phyloP scores from a whole-genome alignment of 2,888 invertebrate species.

The Chrysolina oricalcia region DNA sequence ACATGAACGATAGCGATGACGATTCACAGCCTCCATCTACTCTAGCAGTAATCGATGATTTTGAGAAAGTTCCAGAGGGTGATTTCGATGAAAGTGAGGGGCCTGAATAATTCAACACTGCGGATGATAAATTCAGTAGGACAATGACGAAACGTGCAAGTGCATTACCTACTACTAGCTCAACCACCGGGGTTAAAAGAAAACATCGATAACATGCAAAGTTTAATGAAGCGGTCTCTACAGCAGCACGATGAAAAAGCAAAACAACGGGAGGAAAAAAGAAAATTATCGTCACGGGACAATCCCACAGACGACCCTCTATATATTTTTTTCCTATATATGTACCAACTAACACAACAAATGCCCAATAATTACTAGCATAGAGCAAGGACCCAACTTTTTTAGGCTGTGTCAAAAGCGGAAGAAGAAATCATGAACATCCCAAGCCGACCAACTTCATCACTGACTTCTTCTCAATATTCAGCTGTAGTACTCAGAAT shows the following conservation, averaged over 20 bases:
- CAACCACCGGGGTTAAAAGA: too few species aligned
- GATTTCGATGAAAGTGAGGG: too few species aligned
- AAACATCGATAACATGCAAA: constrained; percentile 24
- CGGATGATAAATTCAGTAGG: too few species aligned
- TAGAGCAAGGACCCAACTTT: constrained; percentile 17
- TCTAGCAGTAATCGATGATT: constrained; percentile 24
- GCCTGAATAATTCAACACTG: constrained; percentile 28
- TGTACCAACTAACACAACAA: constrained; percentile 29
- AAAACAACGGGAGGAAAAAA: constrained; percentile 27
- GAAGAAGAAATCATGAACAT: constrained; percentile 33
- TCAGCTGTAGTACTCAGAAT: constrained; percentile 25
- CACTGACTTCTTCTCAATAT: constrained; percentile 18
- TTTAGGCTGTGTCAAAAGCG: constrained; percentile 27
- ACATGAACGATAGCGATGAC: constrained; percentile 31
- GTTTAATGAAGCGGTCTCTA: constrained; percentile 30
- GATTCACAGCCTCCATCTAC: constrained; percentile 27
- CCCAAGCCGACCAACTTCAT: constrained; percentile 27
- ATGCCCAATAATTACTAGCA: constrained; percentile 22
- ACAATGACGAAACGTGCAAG: too few species aligned
- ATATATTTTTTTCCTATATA: constrained; percentile 23
- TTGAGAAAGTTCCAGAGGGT: too few species aligned
- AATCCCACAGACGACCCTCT: constrained; percentile 28
- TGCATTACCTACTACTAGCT: too few species aligned
- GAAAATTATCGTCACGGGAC: constrained; percentile 15
- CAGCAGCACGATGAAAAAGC: constrained; percentile 26